These are phyloP conservation scores for Herpailurus yagouaroundi DNA, from an alignment of 2,113 vertebrate genomes.

Conservation along the genomic window DNA sequence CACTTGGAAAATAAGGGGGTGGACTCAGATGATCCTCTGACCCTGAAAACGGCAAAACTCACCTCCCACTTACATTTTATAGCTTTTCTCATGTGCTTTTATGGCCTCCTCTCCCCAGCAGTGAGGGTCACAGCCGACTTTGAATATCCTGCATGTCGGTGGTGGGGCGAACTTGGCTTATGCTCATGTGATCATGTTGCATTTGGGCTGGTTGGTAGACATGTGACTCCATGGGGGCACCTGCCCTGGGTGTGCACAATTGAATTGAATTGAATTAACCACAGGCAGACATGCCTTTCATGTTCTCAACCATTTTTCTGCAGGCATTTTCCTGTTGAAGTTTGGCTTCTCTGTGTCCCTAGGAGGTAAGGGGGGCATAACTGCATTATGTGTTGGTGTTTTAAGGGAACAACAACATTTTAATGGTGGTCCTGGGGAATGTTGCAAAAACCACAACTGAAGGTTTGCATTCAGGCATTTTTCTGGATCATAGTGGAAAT, in stretches of 20 bases:
- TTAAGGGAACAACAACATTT: neutral
- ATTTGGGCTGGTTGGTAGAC: neutral
- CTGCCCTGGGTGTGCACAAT: no score
- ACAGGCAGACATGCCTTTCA: neutral
- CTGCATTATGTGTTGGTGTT: neutral
- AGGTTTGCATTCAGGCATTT: neutral
- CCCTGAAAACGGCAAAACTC: neutral
- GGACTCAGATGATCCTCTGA: neutral
- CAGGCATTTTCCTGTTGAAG: neutral
- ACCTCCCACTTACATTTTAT: neutral
- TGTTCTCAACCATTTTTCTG: neutral
- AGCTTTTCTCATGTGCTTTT: neutral
- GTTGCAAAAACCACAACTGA: neutral
- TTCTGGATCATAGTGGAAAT: neutral
- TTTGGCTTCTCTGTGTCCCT: neutral
- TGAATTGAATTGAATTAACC: neutral
- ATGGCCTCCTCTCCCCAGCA: neutral
- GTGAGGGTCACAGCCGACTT: accelerated
- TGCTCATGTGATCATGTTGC: neutral
- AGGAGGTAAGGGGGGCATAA: neutral
- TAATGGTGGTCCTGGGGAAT: neutral
- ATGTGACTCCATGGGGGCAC: neutral
- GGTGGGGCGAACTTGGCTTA: neutral
- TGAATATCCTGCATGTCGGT: neutral
- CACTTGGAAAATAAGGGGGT: neutral